phyloP scores from a whole-genome alignment of 2,888 invertebrate species.

The Ecliptopera silaceata region DNA sequence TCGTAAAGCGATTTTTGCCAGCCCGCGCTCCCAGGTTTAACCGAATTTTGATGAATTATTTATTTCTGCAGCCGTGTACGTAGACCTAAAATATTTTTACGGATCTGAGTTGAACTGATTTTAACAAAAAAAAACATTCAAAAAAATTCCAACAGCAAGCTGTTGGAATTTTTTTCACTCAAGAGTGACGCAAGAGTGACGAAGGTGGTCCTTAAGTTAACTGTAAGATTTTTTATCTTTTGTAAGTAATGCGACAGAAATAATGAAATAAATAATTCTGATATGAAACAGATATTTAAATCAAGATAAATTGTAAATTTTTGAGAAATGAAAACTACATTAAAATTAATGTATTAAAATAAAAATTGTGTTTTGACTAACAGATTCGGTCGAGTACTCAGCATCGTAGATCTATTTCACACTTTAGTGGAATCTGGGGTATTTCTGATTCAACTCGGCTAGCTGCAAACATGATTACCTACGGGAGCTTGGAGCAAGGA shows the following conservation, averaged over 20 bases:
- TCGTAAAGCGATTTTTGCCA: conserved; percentile 74
- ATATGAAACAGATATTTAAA: too few species aligned
- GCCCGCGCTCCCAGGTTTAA: conserved; percentile 51
- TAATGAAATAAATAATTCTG: too few species aligned
- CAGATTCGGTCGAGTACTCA: conserved; percentile 17
- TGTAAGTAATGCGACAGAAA: too few species aligned
- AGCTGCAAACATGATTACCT: conserved; percentile 45
- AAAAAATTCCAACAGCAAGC: too few species aligned
- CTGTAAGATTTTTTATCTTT: not conserved
- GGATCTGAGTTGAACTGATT: conserved; percentile 19
- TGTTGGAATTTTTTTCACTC: too few species aligned
- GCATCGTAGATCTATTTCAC: conserved; percentile 53
- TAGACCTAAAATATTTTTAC: conserved; percentile 32
- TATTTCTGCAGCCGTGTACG: conserved; percentile 44
- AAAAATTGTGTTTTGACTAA: not conserved
- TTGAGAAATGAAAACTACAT: too few species aligned
- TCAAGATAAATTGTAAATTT: too few species aligned
- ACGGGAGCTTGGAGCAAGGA: conserved; percentile 35
- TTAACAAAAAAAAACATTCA: not conserved
- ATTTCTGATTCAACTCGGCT: conserved; percentile 47
- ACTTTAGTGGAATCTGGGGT: conserved; percentile 44
- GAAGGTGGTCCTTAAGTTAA: not conserved
- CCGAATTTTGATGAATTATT: conserved; percentile 70
- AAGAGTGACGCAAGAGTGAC: too few species aligned
- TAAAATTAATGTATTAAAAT: too few species aligned